phyloP scores from a whole-genome alignment of 2,888 invertebrate species.

The Torymus tubicola region DNA sequence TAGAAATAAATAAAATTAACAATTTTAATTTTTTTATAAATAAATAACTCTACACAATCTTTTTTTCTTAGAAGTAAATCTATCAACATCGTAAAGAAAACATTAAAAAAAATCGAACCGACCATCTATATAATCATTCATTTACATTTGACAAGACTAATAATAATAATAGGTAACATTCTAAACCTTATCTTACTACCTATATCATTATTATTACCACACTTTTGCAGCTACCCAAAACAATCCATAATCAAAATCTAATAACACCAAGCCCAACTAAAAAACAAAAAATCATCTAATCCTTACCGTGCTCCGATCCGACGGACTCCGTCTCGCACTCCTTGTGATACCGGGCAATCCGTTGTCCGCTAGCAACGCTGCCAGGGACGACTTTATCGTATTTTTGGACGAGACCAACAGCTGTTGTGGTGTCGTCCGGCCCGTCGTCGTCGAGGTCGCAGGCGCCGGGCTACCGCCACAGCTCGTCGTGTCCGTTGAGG shows the following conservation, averaged over 20 bases:
- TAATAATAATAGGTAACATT: too few species aligned
- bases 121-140: too few species aligned
- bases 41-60: too few species aligned
- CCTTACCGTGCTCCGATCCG: slow-evolving; percentile 41
- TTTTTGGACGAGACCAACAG: slow-evolving; percentile 43
- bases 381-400: slow-evolving; percentile 47
- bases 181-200: too few species aligned
- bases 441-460: slow-evolving; percentile 28
- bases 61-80: too few species aligned
- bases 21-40: too few species aligned
- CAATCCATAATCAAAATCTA: neutral
- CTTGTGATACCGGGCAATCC: slow-evolving; percentile 17
- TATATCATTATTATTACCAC: too few species aligned
- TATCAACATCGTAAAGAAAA: too few species aligned
- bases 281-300: neutral
- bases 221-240: too few species aligned
- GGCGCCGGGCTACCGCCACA: slow-evolving; percentile 11
- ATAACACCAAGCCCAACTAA: neutral
- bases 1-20: too few species aligned
- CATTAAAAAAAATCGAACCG: too few species aligned
- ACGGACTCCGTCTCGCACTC: slow-evolving; percentile 8
- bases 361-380: slow-evolving; percentile 48
- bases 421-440: slow-evolving; percentile 42
- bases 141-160: too few species aligned
- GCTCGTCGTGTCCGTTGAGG: slow-evolving; percentile 73